Base-by-base conservation (phyloP, 2,888 invertebrate species). In the Metallyticus violacea region DNA sequence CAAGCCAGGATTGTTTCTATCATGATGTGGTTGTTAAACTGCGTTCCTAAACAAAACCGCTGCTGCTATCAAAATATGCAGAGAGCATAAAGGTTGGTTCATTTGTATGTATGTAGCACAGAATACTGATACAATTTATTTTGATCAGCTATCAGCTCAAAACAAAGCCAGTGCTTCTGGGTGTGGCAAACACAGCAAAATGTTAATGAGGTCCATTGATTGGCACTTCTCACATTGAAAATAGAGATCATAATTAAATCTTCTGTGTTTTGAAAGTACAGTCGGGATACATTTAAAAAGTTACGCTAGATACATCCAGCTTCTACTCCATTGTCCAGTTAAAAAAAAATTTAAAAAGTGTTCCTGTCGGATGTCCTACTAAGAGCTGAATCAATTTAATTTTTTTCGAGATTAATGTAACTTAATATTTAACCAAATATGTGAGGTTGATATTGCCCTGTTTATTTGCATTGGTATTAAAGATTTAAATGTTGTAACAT, bases 161-260 rank as follows among this genome's bases (percentile, higher is more conserved):
- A 15, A 62, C 40, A 62, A 62, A 62, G 40, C 40, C 40, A 40
- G 15, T 82, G 40, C 25, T 62, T 76, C 26, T 62, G 62, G 82
- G 62, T 76, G 82, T 82, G 82, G 82, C 62, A 26, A 82, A 25
- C 40, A 26, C 26, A 26, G 40, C 26, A 62, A 26, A 26, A 26
- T 82, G 62, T 82, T 82, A 82, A 82, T 82, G 40, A 82, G n/a
- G 25, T 62, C 7, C 7, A 7, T 62, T 82, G 82, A 82, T 82
- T 82, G 62, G 62, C 82, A 62, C 82, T 29, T 82, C 82, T 82
- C 26, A 62, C 40, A 62, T 82, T 62, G 26, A 62, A 82, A 62
- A 29, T 62, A 40, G 82, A 26, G 81, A 40, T 82, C 82, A 62
- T 82, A 82, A 82, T 82, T 40, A 26, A 82, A 82, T 82, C 82